phyloP scores from a whole-genome alignment of 2,797 vertebrate species.

The Rhyacichthys aspro region DNA sequence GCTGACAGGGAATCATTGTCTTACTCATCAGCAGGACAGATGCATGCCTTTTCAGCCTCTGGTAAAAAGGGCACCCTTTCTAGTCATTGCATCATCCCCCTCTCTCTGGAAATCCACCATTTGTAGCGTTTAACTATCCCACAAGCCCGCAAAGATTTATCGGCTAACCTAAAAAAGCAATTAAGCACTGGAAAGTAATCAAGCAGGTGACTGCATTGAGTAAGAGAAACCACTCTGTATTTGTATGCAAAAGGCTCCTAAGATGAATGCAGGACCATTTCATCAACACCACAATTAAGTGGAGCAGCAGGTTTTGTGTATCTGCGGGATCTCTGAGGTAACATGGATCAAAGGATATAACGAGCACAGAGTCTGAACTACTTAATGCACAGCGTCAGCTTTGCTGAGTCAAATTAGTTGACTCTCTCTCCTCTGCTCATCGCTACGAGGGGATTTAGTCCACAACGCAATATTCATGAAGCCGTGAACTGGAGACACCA shows the following conservation, averaged over 20 bases:
- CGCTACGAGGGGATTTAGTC: conserved; percentile 51
- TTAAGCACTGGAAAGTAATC: conserved; percentile 39
- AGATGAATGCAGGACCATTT: conserved; percentile 18
- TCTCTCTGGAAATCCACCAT: conserved; percentile 37
- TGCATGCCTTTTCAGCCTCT: conserved; percentile 15
- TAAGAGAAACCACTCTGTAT: conserved; percentile 12
- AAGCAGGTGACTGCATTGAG: conserved; percentile 18
- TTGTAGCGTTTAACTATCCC: conserved; percentile 40
- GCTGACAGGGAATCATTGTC: conserved; percentile 18
- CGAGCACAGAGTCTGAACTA: conserved; percentile 37
- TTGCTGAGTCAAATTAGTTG: conserved; percentile 64
- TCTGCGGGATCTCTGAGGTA: conserved; percentile 43
- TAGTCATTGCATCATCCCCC: conserved; percentile 11
- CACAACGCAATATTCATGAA: conserved; percentile 70
- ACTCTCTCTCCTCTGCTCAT: conserved; percentile 29
- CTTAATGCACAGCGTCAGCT: conserved; percentile 43
- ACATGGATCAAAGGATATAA: conserved; percentile 53
- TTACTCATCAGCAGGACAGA: conserved; percentile 24
- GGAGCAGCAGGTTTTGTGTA: conserved; percentile 40
- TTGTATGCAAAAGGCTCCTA: not conserved
- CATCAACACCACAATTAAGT: conserved; percentile 52
- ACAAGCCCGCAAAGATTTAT: conserved; percentile 26
- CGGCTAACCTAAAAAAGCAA: conserved; percentile 27
- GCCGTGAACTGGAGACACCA: conserved; percentile 67
- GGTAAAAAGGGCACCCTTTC: conserved; percentile 21